Base-by-base conservation (phyloP, 1,140 invertebrate genomes). In the Drosophila mojavensis region DNA sequence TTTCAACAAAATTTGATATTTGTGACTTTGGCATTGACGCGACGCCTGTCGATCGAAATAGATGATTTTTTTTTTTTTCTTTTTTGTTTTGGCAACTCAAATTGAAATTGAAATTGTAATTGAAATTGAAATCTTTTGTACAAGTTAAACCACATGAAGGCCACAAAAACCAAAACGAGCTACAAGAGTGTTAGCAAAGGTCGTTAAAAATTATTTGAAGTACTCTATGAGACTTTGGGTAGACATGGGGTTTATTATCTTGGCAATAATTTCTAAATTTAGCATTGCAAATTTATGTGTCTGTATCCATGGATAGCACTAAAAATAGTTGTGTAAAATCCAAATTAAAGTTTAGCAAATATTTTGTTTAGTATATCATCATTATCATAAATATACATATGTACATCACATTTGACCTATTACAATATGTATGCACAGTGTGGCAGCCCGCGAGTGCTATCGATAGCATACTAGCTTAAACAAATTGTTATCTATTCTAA, bases 11-110 rank as follows among this genome's bases (percentile, higher is more conserved):
- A 75, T 71, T 78, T 85, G 82, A 85, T 82, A 66, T 85, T 39
- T 39, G 63, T 85, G 82, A 86, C 82, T 85, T 85, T 85, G 82
- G 82, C 82, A 85, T 85, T 85, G 82, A 85, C 79, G 82, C 72
- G 61, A 62, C 58, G 69, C 66, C 56, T 60, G 70, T 55, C 69
- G 78, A 81, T 85, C 68, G 83, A 85, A 83, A 85, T 85, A 86
- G 75, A 86, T 63, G 61, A 36, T 11, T 17, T 17, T 36, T 11
- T 36, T 11, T 1, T 11, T 11, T 39, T 11, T 11, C 11, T 5
- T 33, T 33, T 1, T 9, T 36, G 10, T 11, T 39, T 72, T 55
- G 55, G 17, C n/a, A 7, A 39, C 33, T 74, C 68, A 74, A 74
- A 68, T 68, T 74, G 10, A 39, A 13, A 39, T 13, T 39, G 33